Percentiles rank a stretch among this genome's conserved stretches.
Conservation (phyloP, 1,140 invertebrate species). For the Linepithema humile region DNA sequence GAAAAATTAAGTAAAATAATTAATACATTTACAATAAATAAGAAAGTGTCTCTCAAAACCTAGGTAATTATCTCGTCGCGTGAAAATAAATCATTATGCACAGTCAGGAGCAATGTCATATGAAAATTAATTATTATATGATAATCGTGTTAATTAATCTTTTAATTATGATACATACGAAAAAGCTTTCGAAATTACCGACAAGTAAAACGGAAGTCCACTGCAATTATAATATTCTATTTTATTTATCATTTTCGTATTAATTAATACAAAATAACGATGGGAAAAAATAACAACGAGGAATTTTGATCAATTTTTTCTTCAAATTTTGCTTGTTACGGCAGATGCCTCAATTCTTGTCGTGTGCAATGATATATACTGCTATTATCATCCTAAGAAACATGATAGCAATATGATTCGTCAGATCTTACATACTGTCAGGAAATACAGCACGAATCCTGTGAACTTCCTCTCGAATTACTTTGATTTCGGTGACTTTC, state of each 20-base stretch:
- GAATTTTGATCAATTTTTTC: neutral
- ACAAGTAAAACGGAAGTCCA: neutral
- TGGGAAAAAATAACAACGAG: neutral
- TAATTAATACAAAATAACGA: neutral
- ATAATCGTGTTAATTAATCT: neutral
- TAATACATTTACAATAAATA: neutral
- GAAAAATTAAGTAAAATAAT: neutral
- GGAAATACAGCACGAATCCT: neutral
- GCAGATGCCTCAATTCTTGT: too few species aligned
- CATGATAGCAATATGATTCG: neutral
- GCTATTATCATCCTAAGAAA: neutral
- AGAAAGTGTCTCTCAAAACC: too few species aligned
- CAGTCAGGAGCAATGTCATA: too few species aligned
- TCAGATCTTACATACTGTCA: neutral
- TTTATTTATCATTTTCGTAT: neutral
- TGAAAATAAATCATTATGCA: too few species aligned
- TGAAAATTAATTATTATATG: neutral
- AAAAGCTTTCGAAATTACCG: neutral
- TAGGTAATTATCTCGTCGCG: too few species aligned
- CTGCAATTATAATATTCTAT: neutral
- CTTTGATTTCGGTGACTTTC: slow-evolving; percentile 32
- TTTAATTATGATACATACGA: neutral
- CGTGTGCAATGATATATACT: too few species aligned
- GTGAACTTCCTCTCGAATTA: neutral
- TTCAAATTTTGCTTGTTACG: neutral